Evolutionary conservation across 2,797 vertebrate species (phyloP).

Genomic region (Crypturellus tataupa): DNA sequence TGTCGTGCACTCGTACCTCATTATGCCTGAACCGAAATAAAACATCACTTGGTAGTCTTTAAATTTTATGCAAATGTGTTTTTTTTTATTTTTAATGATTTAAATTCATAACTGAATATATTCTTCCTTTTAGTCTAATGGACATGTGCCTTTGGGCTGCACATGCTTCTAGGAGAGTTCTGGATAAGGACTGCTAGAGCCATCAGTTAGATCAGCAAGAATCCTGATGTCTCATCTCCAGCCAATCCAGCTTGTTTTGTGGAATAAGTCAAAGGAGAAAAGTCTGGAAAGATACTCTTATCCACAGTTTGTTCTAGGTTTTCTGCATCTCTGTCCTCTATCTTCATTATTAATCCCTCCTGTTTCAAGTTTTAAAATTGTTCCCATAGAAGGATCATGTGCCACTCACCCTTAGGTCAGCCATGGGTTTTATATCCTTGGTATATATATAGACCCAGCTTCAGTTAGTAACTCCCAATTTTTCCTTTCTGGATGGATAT

Average conservation of each 20-base stretch:
- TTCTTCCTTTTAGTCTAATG: background rate
- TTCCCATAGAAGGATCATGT: background rate
- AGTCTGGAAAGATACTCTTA: background rate
- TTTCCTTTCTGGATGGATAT: background rate
- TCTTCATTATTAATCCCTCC: background rate
- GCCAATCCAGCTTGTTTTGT: background rate
- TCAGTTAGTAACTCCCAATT: background rate
- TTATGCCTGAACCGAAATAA: background rate
- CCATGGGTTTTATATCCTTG: background rate
- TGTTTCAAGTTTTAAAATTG: background rate
- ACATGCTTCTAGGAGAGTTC: background rate
- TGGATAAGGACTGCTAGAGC: background rate
- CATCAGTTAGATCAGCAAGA: background rate
- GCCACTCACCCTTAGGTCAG: background rate
- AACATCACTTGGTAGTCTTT: background rate
- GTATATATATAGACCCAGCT: fast-evolving
- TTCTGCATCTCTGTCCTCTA: background rate
- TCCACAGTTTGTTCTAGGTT: background rate
- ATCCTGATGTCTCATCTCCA: background rate
- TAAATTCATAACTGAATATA: background rate
- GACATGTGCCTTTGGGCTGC: background rate
- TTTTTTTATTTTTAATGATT: background rate
- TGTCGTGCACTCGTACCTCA: background rate
- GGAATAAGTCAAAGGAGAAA: background rate
- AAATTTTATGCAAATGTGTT: background rate